Evolutionary conservation across 2,888 invertebrate species (phyloP), one percentile per base, ranked within the genome.

Genomic region (Eupeodes luniger): DNA sequence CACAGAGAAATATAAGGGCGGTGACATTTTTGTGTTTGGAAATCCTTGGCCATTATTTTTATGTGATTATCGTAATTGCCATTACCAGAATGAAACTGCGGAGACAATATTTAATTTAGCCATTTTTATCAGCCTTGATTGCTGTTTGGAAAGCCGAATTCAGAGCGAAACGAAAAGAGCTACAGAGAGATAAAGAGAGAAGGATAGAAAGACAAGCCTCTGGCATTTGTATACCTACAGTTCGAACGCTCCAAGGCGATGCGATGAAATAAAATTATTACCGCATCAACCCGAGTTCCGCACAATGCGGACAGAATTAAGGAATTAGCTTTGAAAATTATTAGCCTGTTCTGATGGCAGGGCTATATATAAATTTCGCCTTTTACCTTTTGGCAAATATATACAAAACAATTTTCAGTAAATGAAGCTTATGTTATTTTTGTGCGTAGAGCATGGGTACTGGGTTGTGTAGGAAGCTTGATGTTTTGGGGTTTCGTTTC

Each of bases 11-110:
- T 57, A 34, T 69, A 59, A 49, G 11, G 40, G 67, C 67, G 74
- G 64, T 80, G 66, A 62, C 74, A 44, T 47, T 81, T 49, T 67
- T 57, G 72, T 55, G 44, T 27, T 44, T 66, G 51, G 59, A 81
- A 27, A 66, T 51, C 59, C 66, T 81, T 36, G 40, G 49, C 66
- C 49, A 75, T 81, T 81, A 61, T 75, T 81, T 75, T 51, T 51
- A 81, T 81, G 74, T 61, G 66, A 67, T 75, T 75, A 81, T 81
- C 81, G 81, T 75, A 75, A 81, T 81, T 81, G 75, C 67, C 49
- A 51, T 61, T 75, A 64, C 57, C 59, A 81, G 57, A 74, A 57
- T 19, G 19, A 11, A 53, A 70, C 40, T 70, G 70, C 51, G 57
- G 74, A 74, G 19, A 66, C 40, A 57, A 66, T 66, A 74, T 81